Conservation (phyloP, 2,888 invertebrate species). For the Andrena camellia region DNA sequence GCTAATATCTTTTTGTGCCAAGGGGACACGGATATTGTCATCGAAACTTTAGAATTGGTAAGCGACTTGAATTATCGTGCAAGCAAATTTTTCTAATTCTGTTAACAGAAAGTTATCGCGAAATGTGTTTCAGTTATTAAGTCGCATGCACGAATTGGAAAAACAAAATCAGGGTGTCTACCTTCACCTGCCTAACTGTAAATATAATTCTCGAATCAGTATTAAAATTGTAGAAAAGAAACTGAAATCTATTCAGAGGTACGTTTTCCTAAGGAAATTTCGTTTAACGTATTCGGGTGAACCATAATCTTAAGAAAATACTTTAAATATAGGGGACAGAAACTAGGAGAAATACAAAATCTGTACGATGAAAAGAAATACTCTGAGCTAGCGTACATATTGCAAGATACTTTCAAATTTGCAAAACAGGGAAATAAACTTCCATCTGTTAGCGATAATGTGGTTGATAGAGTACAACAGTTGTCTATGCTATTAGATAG, state of each 20-base stretch:
- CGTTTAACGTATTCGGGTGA: conserved; percentile 14
- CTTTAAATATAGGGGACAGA: conserved; percentile 83
- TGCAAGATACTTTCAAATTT: conserved; percentile 89
- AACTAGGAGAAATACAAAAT: conserved; percentile 88
- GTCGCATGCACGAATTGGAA: conserved; percentile 76
- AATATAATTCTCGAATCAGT: conserved; percentile 86
- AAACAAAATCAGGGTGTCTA: conserved; percentile 79
- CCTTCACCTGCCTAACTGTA: conserved; percentile 86
- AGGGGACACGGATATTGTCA: conserved; percentile 86
- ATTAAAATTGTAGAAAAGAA: conserved; percentile 85
- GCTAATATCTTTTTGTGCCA: conserved; percentile 86
- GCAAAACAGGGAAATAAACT: conserved; percentile 79
- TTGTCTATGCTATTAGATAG: conserved; percentile 88
- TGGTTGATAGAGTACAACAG: conserved; percentile 86
- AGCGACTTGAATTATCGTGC: conserved; percentile 45
- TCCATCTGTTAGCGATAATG: conserved; percentile 70
- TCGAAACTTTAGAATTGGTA: conserved; percentile 86
- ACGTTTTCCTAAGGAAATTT: conserved; percentile 59
- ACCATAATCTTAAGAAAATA: neutral
- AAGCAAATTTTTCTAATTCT: neutral
- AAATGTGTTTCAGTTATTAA: conserved; percentile 68
- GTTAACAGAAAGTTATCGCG: neutral
- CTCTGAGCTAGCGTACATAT: conserved; percentile 88
- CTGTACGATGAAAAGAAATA: conserved; percentile 89
- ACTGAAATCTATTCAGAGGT: conserved; percentile 86